phyloP scores from a whole-genome alignment of 1,140 invertebrate genomes.

The Venturia canescens region DNA sequence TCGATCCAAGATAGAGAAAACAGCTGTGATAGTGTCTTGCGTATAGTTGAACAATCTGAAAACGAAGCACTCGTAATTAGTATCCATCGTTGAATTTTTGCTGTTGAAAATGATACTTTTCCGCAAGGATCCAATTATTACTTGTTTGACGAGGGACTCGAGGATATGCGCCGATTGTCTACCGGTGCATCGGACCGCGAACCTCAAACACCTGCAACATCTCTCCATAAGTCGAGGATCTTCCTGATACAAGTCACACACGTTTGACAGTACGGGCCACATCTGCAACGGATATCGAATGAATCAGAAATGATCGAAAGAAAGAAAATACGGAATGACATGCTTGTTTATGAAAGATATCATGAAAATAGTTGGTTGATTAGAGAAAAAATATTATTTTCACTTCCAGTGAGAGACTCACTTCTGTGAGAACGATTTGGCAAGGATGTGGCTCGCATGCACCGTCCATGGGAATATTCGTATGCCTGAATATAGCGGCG shows the following conservation, averaged over 20 bases:
- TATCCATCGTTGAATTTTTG: not conserved
- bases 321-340: conserved; percentile 27
- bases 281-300: conserved; percentile 64
- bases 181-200: conserved; percentile 91
- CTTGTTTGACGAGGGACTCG: conserved; percentile 88
- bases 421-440: conserved; percentile 87
- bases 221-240: conserved; percentile 94
- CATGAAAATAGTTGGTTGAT: too few relatives aligned
- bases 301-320: conserved; percentile 22
- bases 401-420: too few relatives aligned
- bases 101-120: not conserved
- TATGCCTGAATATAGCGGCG: conserved; percentile 91
- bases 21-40: conserved; percentile 91
- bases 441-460: conserved; percentile 87
- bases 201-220: conserved; percentile 92
- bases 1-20: conserved; percentile 95
- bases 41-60: conserved; percentile 91
- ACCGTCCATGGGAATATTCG: conserved; percentile 80
- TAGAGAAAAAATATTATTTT: too few relatives aligned
- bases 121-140: conserved; percentile 60
- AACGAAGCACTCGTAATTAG: conserved; percentile 16
- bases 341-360: too few relatives aligned
- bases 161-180: conserved; percentile 87
- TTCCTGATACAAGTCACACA: conserved; percentile 87
- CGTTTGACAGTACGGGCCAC: conserved; percentile 91